Percentiles rank a stretch among this genome's conserved stretches.
These are phyloP conservation scores for Paragorgia papillata DNA, from an alignment of 92 coral and sea anemone species.

Conservation along the genomic window DNA sequence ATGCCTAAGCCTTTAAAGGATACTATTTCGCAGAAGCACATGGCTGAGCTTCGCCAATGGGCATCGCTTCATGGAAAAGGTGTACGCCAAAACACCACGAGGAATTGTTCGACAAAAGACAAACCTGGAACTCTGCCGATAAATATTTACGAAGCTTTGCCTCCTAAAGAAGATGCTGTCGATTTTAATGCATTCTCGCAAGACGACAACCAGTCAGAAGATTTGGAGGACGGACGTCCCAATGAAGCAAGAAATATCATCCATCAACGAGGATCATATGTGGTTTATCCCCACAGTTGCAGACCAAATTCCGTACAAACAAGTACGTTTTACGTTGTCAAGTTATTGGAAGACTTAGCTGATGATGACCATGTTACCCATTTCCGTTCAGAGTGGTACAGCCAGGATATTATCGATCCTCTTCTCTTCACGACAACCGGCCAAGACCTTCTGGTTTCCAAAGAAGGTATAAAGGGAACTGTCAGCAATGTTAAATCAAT, in stretches of 20 bases:
- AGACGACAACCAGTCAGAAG: slow-evolving; percentile 29
- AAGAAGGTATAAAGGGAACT: slow-evolving; percentile 48
- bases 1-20: slow-evolving; percentile 52
- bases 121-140: slow-evolving; percentile 58
- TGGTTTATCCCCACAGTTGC: slow-evolving; percentile 45
- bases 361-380: slow-evolving; percentile 39
- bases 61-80: slow-evolving; percentile 52
- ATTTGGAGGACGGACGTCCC: slow-evolving; percentile 34
- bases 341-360: slow-evolving; percentile 49
- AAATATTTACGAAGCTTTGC: slow-evolving; percentile 51
- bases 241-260: slow-evolving; percentile 29
- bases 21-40: slow-evolving; percentile 43
- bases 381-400: slow-evolving; percentile 46
- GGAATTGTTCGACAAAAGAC: slow-evolving; percentile 55
- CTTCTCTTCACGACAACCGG: slow-evolving; percentile 46
- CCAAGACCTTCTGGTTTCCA: slow-evolving; percentile 50
- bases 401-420: slow-evolving; percentile 36
- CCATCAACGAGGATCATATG: slow-evolving; percentile 26
- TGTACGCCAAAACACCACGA: slow-evolving; percentile 60
- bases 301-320: slow-evolving; percentile 38
- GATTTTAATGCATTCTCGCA: slow-evolving; percentile 44
- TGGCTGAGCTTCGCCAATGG: slow-evolving; percentile 44
- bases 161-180: slow-evolving; percentile 49
- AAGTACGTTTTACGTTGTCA: slow-evolving; percentile 48
- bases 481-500: slow-evolving; percentile 47